phyloP scores from a whole-genome alignment of 2,888 invertebrate genomes.

The Philereme vetulata region DNA sequence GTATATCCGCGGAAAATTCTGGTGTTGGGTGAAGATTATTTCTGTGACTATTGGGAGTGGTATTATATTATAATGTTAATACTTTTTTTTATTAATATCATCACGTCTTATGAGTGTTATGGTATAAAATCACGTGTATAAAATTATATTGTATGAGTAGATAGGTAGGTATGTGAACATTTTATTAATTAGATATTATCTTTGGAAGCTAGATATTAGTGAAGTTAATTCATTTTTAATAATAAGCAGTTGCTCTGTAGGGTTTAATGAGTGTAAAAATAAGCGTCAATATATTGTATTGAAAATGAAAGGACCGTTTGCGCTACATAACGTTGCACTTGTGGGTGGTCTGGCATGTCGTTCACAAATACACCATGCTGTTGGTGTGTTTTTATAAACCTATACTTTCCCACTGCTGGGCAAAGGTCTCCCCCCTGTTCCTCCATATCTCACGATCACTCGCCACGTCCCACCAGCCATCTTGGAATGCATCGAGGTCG shows the following conservation, averaged over 20 bases:
- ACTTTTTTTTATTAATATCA: not conserved
- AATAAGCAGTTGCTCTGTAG: slow-evolving; percentile 28
- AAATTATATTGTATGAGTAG: slow-evolving; percentile 18
- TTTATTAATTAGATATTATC: slow-evolving; percentile 26
- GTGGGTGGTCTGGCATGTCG: not conserved
- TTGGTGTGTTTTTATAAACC: too few relatives aligned
- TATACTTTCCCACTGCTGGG: too few relatives aligned
- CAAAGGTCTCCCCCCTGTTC: too few relatives aligned
- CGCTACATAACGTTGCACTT: slow-evolving; percentile 7
- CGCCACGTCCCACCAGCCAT: too few relatives aligned
- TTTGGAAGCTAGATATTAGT: slow-evolving; percentile 18
- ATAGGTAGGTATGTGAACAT: slow-evolving; percentile 26
- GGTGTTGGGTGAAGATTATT: too few relatives aligned
- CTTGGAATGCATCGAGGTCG: too few relatives aligned
- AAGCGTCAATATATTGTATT: slow-evolving; percentile 27
- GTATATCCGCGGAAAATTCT: too few relatives aligned
- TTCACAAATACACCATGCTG: too few relatives aligned
- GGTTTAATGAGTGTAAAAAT: slow-evolving; percentile 18
- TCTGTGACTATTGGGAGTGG: too few relatives aligned
- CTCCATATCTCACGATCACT: too few relatives aligned
- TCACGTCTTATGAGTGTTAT: slow-evolving; percentile 5
- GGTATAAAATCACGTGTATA: slow-evolving; percentile 5
- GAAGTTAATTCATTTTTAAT: slow-evolving; percentile 16
- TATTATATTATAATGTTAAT: too few relatives aligned
- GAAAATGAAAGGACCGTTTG: slow-evolving; percentile 2